phyloP scores from a whole-genome alignment of 1,140 invertebrate species.

The Neodiprion pinetum region DNA sequence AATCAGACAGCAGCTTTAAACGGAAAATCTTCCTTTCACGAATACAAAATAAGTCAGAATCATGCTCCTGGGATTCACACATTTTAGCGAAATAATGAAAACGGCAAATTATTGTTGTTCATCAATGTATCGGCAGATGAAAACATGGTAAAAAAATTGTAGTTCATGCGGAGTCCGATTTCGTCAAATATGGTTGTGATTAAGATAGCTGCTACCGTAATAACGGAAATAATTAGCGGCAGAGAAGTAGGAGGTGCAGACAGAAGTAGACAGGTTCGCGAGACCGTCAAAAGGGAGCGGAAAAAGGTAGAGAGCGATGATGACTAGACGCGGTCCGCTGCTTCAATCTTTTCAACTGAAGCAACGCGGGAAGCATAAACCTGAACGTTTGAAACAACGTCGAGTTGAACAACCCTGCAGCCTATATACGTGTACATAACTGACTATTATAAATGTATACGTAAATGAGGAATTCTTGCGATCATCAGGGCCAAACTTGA shows the following conservation, averaged over 20 bases:
- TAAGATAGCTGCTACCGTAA: neutral
- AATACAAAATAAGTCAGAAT: too few species aligned
- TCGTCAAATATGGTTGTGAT: neutral
- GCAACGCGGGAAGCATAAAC: neutral
- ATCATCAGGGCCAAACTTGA: too few species aligned
- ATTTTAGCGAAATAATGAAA: too few species aligned
- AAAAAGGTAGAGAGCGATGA: neutral
- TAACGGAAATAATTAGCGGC: neutral
- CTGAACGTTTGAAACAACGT: constrained; percentile 1
- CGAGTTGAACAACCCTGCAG: constrained; percentile 6
- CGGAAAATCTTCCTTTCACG: too few species aligned
- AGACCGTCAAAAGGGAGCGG: neutral
- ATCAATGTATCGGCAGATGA: too few species aligned
- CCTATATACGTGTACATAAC: neutral
- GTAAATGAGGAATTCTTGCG: neutral
- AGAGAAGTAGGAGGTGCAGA: neutral
- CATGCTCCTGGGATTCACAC: too few species aligned
- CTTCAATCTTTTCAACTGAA: neutral
- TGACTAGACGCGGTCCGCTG: constrained; percentile 6
- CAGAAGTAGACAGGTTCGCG: neutral
- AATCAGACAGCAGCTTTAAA: too few species aligned
- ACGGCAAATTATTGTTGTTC: too few species aligned
- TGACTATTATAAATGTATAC: neutral
- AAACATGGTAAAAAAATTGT: too few species aligned
- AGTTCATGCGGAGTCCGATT: neutral